A percentile compares a stretch with the other conserved stretches of the same genome.
Evolutionary conservation across 64 coral and sea anemone species (phyloP).

Genomic region (Hydrozoanthus tunicans): DNA sequence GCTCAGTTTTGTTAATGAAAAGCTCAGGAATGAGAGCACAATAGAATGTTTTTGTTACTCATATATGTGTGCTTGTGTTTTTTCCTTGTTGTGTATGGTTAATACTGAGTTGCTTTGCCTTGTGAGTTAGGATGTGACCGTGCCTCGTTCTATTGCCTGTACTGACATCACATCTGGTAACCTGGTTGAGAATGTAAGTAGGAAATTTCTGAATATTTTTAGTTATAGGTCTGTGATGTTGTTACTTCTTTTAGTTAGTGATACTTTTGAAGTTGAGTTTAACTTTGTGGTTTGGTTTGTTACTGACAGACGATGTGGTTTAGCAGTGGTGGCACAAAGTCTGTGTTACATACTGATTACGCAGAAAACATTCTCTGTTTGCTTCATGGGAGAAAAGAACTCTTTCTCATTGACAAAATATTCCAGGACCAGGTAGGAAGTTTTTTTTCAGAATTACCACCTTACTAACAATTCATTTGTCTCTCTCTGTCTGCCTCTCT

Average conservation of each 20-base stretch:
- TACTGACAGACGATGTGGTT: constrained; percentile 82
- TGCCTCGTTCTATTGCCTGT: constrained; percentile 27
- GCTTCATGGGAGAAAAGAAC: constrained; percentile 74
- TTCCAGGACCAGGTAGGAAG: constrained; percentile 70
- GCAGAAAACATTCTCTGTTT: constrained; percentile 93
- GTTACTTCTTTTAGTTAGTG: neutral
- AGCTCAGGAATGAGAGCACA: too few relatives aligned
- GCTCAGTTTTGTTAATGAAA: too few relatives aligned
- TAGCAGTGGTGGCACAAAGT: constrained; percentile 93
- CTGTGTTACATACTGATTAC: constrained; percentile 89
- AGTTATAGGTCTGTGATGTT: neutral
- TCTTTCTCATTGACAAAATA: constrained; percentile 77
- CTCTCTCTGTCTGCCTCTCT: neutral
- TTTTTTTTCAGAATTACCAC: neutral
- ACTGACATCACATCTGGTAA: constrained; percentile 37
- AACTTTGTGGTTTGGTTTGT: neutral
- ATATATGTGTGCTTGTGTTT: too few relatives aligned
- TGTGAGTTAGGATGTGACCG: constrained; percentile 35
- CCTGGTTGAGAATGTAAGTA: constrained; percentile 44
- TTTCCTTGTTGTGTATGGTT: neutral
- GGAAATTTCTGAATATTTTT: neutral
- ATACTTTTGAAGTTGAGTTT: neutral
- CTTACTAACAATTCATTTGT: neutral
- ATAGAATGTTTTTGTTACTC: too few relatives aligned
- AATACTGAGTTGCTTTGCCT: neutral